Evolutionary conservation across 2,888 invertebrate genomes (phyloP), one percentile per base, ranked within the genome.

Genomic region (Thereva unica): DNA sequence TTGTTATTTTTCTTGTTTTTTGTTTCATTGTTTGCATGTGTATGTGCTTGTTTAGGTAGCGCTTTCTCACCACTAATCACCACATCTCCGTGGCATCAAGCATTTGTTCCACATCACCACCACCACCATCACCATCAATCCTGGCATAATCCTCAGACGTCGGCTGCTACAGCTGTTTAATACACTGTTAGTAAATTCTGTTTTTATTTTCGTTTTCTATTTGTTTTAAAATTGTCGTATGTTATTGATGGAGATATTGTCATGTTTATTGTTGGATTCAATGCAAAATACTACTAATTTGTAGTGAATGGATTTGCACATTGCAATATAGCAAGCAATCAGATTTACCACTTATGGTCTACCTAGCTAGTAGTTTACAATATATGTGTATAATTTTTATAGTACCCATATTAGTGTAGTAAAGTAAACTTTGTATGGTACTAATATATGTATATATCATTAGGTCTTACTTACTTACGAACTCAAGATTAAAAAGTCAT

Each of bases 21-120:
- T n/a, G n/a, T 61, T 41, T 61, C n/a, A n/a, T 47, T 23, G 12
- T 47, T 12, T 8, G 5, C 64, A 64, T 67, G 64, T 64, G 42
- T 59, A 52, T 59, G 56, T 50, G 47, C 44, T 75, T 75, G 76
- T 76, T 77, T 76, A 80, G 79, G 76, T 74, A 77, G 78, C 76
- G 79, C 78, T 74, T 79, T 80, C 78, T 79, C 78, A 77, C 78
- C 79, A 78, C 78, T 81, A 78, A 79, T 80, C 72, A 67, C 71
- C 53, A 67, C 71, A 78, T 75, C 79, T 72, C 79, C 78, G 72
- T 81, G 80, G 80, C 80, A 80, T 74, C 80, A 81, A 75, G 78
- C 80, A 67, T 74, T 80, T 49, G 78, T 80, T 70, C 80, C 80
- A 73, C 74, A 75, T 71, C 71, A 72, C 64, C 72, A 78, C 72